phyloP scores from a whole-genome alignment of 2,888 invertebrate genomes.

The Ennomos fuscantarius region DNA sequence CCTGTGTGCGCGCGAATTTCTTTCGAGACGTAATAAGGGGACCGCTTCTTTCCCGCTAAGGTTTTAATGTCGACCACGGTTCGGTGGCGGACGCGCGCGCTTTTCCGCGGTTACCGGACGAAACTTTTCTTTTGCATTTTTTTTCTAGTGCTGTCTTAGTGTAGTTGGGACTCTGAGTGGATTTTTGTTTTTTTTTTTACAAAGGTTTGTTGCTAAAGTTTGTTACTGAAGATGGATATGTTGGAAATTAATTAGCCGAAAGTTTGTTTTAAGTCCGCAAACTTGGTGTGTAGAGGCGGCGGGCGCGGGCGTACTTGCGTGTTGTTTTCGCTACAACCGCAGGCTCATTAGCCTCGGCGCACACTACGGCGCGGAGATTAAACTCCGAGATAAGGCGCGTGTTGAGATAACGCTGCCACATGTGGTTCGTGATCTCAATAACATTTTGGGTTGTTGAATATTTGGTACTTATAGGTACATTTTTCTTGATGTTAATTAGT shows the following conservation, averaged over 20 bases:
- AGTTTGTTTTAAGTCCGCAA: conserved; percentile 68
- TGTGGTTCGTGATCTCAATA: conserved; percentile 55
- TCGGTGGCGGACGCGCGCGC: conserved; percentile 83
- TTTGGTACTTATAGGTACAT: conserved; percentile 44
- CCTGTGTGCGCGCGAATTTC: conserved; percentile 82
- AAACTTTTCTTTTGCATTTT: conserved; percentile 63
- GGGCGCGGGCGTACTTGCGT: conserved; percentile 60
- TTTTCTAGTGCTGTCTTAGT: conserved; percentile 23
- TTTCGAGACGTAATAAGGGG: conserved; percentile 85
- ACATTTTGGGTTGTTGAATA: conserved; percentile 46
- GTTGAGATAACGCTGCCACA: conserved; percentile 66
- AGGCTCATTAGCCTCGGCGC: conserved; percentile 80
- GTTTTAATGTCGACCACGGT: conserved; percentile 85
- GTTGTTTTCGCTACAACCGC: conserved; percentile 78
- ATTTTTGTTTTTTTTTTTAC: conserved; percentile 32
- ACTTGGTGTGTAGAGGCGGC: conserved; percentile 54
- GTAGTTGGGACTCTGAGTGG: conserved; percentile 28
- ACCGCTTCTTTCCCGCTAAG: conserved; percentile 85
- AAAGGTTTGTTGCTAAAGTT: conserved; percentile 29
- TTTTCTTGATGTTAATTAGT: conserved; percentile 5
- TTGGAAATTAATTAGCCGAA: conserved; percentile 67
- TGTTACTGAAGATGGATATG: conserved; percentile 9
- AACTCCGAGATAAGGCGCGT: conserved; percentile 73
- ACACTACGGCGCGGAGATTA: conserved; percentile 75
- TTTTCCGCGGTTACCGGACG: conserved; percentile 72